Conservation (phyloP, 2,113 vertebrate genomes). For the Ochotona curzoniae region DNA sequence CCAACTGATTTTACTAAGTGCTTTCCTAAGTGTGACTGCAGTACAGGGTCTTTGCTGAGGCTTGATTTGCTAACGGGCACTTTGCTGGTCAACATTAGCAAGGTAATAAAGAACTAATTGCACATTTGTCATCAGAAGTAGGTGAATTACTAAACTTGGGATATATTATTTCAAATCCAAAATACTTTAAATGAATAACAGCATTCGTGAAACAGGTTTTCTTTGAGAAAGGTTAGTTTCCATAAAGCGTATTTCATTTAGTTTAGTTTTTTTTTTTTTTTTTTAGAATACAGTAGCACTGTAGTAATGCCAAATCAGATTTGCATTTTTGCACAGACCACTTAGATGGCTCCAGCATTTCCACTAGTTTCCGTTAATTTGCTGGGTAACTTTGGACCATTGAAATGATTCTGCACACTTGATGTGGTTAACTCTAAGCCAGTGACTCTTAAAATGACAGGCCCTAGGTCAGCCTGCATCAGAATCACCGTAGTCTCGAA, state of each 20-base stretch:
- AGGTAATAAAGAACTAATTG: neutral
- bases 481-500: neutral
- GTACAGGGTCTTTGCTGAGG: neutral
- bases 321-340: neutral
- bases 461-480: neutral
- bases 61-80: no score
- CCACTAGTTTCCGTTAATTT: neutral
- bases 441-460: neutral
- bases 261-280: neutral
- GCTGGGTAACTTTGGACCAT: neutral
- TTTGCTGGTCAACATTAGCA: neutral
- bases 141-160: neutral
- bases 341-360: neutral
- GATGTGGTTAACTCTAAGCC: neutral
- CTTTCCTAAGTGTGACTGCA: neutral
- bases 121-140: conserved; percentile 41
- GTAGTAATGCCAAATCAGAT: neutral
- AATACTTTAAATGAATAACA: neutral
- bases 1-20: conserved; percentile 17
- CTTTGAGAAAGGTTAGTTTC: neutral
- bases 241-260: conserved; percentile 10
- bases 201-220: conserved; percentile 18
- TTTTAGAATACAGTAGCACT: neutral
- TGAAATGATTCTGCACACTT: neutral
- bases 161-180: conserved; percentile 24